These are phyloP conservation scores for Caenorhabditis latens DNA, from an alignment of 1,140 invertebrate genomes.

Conservation along the genomic window DNA sequence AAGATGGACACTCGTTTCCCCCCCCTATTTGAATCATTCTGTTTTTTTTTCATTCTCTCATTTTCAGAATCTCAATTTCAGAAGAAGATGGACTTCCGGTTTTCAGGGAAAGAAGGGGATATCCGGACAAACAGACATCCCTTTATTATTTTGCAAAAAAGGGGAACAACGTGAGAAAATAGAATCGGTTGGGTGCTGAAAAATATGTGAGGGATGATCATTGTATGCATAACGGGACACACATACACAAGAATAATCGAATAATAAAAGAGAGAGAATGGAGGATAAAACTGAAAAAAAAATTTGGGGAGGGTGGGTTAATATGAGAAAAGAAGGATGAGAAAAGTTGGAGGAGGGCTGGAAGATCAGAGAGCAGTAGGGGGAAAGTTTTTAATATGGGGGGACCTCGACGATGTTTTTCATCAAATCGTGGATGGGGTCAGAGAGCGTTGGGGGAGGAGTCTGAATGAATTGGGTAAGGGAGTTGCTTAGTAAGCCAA, in stretches of 20 bases:
- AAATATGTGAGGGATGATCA: background rate
- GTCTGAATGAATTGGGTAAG: too few relatives aligned
- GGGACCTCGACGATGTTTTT: too few relatives aligned
- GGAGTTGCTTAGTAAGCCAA: too few relatives aligned
- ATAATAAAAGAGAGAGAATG: background rate
- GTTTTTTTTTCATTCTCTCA: background rate
- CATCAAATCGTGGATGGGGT: too few relatives aligned
- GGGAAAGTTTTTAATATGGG: too few relatives aligned
- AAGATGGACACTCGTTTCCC: slow-evolving; percentile 3
- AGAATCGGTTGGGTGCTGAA: background rate
- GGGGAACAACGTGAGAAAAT: background rate
- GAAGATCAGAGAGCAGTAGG: too few relatives aligned
- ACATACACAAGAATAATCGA: background rate
- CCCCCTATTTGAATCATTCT: background rate
- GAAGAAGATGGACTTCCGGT: background rate
- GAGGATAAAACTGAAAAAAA: background rate
- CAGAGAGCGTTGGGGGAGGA: too few relatives aligned
- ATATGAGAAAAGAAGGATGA: background rate
- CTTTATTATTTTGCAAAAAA: background rate
- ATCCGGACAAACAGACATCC: background rate
- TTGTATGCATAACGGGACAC: background rate
- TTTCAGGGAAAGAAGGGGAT: background rate
- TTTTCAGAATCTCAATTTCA: slow-evolving; percentile 10
- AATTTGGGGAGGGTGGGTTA: background rate
- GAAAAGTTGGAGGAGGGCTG: too few relatives aligned